Conservation (phyloP, 2,113 vertebrate genomes). For the Orientallactaga bullata region DNA sequence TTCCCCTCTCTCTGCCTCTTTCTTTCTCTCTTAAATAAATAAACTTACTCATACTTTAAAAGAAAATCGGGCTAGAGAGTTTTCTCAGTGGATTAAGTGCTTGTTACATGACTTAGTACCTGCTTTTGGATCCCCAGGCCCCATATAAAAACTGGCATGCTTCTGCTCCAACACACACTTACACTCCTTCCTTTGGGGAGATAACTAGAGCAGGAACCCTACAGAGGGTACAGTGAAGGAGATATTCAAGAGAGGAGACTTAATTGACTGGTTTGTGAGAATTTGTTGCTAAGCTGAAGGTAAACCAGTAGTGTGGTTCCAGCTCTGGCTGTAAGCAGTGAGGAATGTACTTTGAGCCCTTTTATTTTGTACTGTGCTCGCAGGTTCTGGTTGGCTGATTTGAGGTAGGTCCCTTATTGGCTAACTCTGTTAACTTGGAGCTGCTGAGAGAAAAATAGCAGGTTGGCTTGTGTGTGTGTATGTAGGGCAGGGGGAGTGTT, state of each 20-base stretch:
- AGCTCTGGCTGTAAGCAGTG: neutral
- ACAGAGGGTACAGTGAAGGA: neutral
- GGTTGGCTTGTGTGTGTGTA: neutral
- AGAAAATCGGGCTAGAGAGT: no score
- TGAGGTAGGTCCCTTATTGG: constrained; percentile 21
- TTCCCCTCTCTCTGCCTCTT: no score
- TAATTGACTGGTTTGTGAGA: constrained; percentile 29
- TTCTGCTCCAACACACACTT: neutral
- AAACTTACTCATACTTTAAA: no score
- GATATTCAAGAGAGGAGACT: neutral
- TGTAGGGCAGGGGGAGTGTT: neutral
- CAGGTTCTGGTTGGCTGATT: constrained; percentile 28
- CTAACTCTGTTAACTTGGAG: neutral
- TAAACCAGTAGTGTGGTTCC: neutral
- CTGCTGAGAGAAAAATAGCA: constrained; percentile 29
- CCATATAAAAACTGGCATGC: no score
- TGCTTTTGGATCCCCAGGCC: no score
- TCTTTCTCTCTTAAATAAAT: no score
- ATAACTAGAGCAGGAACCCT: neutral
- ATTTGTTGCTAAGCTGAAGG: neutral
- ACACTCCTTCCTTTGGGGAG: neutral
- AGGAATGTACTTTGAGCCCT: neutral
- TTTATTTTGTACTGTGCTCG: neutral
- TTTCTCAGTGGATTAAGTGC: no score
- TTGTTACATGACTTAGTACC: no score